Evolutionary conservation across 2,113 vertebrate genomes (phyloP), one percentile per base, ranked within the genome.

Genomic region (Pangasianodon gigas): DNA sequence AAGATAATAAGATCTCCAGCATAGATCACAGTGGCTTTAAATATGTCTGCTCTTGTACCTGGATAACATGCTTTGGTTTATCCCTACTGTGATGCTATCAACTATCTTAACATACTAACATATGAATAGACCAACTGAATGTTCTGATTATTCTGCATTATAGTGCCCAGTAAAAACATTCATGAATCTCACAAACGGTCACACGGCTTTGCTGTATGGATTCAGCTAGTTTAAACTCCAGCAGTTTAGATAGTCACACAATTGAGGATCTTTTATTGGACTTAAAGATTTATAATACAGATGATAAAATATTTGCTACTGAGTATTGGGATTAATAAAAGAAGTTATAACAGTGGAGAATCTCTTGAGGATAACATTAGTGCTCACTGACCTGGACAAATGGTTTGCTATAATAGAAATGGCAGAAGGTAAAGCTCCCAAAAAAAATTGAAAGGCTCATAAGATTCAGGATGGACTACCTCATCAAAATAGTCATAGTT

Each of bases 241-340:
- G 5, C 11, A 3, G 56, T 11, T 58, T 46, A 46, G 37, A 21
- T 37, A 14, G 54, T 60, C 32, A 60, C 32, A 14, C 80, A 37
- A 0, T 6, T 41, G 19, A 58, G 54, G 18, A 46, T 46, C 8
- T 41, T 84, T 84, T 58, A 62, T 84, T 62, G 37, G 8, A 26
- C 56, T 62, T 62, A 44, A 16, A 37, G 37, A 37, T 37, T 37
- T 44, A 60, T 37, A 44, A 62, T 29, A 62, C 37, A 24, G 82
- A 44, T 1, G 19, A 26, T 84, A 24, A 62, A 84, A 46, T 62
- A 46, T 84, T 84, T 84, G 37, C 82, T 60, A 26, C 81, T 62
- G 58, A 84, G 58, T 14, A 62, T 62, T 62, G 82, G 82, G 56
- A 62, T 62, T 62, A 60, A 84, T 84, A 62, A 84, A 62, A 13